Percentiles rank a stretch among this genome's conserved stretches.
These are phyloP conservation scores for Porites divaricata DNA, from an alignment of 92 coral and sea anemone genomes.

Conservation along the genomic window DNA sequence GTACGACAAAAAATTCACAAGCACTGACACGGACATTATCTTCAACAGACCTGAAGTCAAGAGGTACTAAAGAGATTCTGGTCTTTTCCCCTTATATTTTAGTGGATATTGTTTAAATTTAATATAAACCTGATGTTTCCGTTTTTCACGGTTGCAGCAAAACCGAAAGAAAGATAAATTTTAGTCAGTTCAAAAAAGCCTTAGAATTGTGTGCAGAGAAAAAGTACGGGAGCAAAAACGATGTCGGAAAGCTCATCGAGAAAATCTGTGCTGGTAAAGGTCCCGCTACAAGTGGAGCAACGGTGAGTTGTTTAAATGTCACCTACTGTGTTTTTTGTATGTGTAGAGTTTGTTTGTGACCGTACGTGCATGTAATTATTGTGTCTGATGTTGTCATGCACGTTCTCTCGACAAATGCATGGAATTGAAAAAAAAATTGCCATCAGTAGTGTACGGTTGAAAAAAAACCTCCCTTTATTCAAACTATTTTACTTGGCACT, in stretches of 20 bases:
- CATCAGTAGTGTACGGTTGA: too few species aligned
- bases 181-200: slow-evolving; percentile 76
- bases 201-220: slow-evolving; percentile 82
- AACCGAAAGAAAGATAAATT: slow-evolving; percentile 86
- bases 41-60: slow-evolving; percentile 94
- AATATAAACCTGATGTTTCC: neutral
- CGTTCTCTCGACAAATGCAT: too few species aligned
- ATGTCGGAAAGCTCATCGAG: slow-evolving; percentile 60
- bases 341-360: neutral
- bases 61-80: slow-evolving; percentile 51
- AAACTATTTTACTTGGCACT: too few species aligned
- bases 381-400: too few species aligned
- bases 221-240: slow-evolving; percentile 69
- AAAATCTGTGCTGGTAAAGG: slow-evolving; percentile 88
- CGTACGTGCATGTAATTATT: too few species aligned
- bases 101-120: neutral
- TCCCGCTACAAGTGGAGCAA: slow-evolving; percentile 77
- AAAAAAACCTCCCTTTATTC: too few species aligned
- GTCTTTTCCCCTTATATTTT: neutral
- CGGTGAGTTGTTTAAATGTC: slow-evolving; percentile 63
- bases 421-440: too few species aligned
- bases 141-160: slow-evolving; percentile 62
- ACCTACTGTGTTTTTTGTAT: neutral
- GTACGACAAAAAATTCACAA: slow-evolving; percentile 81
- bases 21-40: slow-evolving; percentile 93